phyloP scores from a whole-genome alignment of 2,113 vertebrate species.

The Malurus cyaneus region DNA sequence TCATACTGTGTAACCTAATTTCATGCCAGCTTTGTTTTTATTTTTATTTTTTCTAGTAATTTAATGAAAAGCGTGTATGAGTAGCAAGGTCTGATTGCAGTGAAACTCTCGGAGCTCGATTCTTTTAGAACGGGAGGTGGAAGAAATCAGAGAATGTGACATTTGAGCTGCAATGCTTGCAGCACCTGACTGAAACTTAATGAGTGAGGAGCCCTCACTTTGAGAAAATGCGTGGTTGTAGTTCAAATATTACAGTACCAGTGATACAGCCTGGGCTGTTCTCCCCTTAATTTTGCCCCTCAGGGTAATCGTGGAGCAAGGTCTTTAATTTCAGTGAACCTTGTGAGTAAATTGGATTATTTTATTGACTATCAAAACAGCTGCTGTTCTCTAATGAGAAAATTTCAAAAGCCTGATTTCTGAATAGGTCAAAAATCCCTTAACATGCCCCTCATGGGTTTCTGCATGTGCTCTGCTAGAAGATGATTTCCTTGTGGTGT shows the following conservation, averaged over 20 bases:
- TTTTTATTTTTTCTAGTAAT: conserved; percentile 56
- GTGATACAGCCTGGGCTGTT: background rate
- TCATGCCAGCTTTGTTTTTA: conserved; percentile 73
- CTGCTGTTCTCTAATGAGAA: background rate
- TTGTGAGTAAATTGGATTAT: background rate
- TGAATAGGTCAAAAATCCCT: background rate
- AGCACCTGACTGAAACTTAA: background rate
- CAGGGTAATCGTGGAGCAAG: background rate
- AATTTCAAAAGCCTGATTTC: background rate
- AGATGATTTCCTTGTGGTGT: background rate
- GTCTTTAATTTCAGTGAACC: background rate
- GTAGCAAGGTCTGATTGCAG: background rate
- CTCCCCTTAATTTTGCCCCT: background rate
- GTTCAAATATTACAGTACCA: background rate
- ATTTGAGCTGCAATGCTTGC: background rate
- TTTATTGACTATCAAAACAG: background rate
- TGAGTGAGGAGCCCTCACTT: background rate
- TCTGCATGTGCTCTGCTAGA: background rate
- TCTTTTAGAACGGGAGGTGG: background rate
- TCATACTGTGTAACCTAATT: conserved; percentile 66
- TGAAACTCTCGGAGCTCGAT: background rate
- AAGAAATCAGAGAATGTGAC: background rate
- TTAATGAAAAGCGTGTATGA: conserved; percentile 43
- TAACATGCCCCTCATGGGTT: background rate
- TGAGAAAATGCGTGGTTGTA: background rate